Percentiles rank a stretch among this genome's conserved stretches.
These are phyloP conservation scores for Bhutanitis thaidina DNA, from an alignment of 2,888 invertebrate genomes.

Conservation along the genomic window DNA sequence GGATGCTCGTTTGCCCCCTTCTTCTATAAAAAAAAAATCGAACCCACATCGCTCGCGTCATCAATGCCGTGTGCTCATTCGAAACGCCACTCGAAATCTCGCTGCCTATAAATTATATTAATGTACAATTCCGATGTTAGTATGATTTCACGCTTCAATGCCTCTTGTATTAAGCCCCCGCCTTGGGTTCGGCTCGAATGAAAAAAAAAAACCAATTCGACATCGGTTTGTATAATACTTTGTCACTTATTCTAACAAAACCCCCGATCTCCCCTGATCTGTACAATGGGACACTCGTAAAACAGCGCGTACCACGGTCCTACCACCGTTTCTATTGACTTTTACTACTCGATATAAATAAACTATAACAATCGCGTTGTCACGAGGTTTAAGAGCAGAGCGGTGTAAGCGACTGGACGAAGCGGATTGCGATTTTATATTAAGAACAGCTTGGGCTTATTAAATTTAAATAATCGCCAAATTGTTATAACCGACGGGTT, in stretches of 20 bases:
- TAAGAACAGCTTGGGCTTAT: too few relatives aligned
- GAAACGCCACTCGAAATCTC: neutral
- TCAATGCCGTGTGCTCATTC: too few relatives aligned
- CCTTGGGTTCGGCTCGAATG: neutral
- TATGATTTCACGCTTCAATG: constrained; percentile 5
- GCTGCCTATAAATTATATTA: constrained; percentile 1
- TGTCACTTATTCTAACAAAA: constrained; percentile 5
- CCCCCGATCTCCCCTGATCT: neutral
- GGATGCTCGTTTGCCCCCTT: too few relatives aligned
- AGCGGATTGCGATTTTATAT: constrained; percentile 12
- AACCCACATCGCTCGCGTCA: too few relatives aligned
- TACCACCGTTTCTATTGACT: constrained; percentile 38
- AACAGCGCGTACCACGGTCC: constrained; percentile 12
- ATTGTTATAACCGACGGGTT: too few relatives aligned
- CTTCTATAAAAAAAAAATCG: too few relatives aligned
- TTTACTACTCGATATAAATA: constrained; percentile 57
- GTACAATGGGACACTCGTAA: constrained; percentile 19
- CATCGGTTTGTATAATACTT: neutral
- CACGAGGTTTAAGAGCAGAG: constrained; percentile 21
- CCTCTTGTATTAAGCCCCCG: neutral
- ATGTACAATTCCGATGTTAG: neutral
- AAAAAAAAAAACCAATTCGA: constrained; percentile 1
- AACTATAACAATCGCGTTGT: constrained; percentile 45
- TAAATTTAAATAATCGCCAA: too few relatives aligned
- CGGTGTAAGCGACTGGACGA: constrained; percentile 17